Evolutionary conservation across 2,888 invertebrate species (phyloP), one percentile per base, ranked within the genome.

Genomic region (Harpalus rubripes): DNA sequence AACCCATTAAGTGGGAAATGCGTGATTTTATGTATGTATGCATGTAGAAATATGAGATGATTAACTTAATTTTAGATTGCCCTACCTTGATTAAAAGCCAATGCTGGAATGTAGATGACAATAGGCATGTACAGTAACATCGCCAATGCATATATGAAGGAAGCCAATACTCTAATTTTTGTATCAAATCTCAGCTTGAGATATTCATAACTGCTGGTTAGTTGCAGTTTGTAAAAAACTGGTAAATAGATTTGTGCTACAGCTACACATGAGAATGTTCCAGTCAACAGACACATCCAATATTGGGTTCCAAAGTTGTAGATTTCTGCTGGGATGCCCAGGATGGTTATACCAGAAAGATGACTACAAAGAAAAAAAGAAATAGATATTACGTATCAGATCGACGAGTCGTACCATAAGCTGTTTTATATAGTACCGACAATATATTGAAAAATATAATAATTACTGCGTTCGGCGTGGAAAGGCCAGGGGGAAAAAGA

Each of bases 241-340:
- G 94, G 92, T 89, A 95, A 87, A 87, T 91, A 93, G 8, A 92
- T 87, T 82, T 89, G 89, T 32, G 90, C 85, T 0, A 90, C 88
- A 15, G 90, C 56, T 3, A 87, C 85, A 41, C 87, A 86, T 4
- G 88, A 90, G 3, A 91, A 85, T 18, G 92, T 86, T 61, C 92
- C 91, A 5, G 91, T 90, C 4, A 93, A 86, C 44, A 90, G 87
- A 56, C 91, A 90, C 15, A 90, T 89, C 80, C 90, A 89, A 88
- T 95, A 95, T 87, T 94, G 94, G 0, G 94, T 94, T 6, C 95
- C 96, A 88, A 93, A 93, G 18, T 93, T 91, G 88, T 95, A 95
- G 87, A 95, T 93, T 89, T 95, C 95, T 0, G 95, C 93, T 0
- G 95, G 95, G 3, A 95, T 93, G 0, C 95, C 95, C 5, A 96